Evolutionary conservation across 2,113 vertebrate genomes (phyloP).

Genomic region (Tachuris rubrigastra): DNA sequence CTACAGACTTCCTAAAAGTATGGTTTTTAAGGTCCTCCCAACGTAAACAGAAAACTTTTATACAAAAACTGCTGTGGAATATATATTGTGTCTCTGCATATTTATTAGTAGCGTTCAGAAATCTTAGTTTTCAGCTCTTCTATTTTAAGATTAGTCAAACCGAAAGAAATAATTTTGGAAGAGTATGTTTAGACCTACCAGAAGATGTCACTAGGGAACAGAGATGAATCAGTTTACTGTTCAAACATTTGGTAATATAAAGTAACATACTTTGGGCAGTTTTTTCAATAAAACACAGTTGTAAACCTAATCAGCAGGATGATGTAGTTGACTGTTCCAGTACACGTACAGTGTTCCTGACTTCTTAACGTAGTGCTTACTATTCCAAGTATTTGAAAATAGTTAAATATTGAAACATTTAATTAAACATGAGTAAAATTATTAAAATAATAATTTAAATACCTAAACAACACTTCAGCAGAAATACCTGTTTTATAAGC

Average conservation of each 20-base stretch:
- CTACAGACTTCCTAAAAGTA: neutral
- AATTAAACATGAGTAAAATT: neutral
- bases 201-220: constrained; percentile 44
- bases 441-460: neutral
- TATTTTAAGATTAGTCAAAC: neutral
- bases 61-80: neutral
- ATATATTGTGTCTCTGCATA: neutral
- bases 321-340: neutral
- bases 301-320: neutral
- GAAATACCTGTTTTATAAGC: neutral
- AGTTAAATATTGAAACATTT: neutral
- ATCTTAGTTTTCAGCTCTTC: neutral
- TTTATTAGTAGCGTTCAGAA: neutral
- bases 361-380: neutral
- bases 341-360: neutral
- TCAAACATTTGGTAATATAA: neutral
- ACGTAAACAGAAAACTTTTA: neutral
- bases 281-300: neutral
- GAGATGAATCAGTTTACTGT: neutral
- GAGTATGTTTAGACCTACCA: neutral
- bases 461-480: neutral
- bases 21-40: neutral
- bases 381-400: neutral
- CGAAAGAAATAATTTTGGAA: neutral
- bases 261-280: neutral